Percentiles rank a stretch among this genome's conserved stretches.
Conservation (phyloP, 37 sponge, comb jelly and placozoan species). For the Ianthella basta region DNA sequence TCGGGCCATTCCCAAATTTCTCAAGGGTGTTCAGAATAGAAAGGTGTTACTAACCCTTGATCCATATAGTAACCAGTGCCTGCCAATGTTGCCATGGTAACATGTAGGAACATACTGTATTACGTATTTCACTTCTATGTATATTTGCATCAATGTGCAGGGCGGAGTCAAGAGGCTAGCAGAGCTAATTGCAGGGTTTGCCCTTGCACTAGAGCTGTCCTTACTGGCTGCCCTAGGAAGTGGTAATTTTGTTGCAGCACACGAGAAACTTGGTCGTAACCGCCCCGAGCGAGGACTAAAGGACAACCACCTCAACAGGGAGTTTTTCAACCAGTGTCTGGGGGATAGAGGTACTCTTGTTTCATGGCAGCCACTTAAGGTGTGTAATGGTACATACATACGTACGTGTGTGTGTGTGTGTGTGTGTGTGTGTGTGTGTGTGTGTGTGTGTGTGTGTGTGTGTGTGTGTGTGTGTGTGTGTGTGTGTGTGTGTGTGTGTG, state of each 20-base stretch:
- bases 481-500: too few species aligned
- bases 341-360: conserved; percentile 43
- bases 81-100: neutral
- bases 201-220: conserved; percentile 73
- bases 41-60: too few species aligned
- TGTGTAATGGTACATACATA: conserved; percentile 12
- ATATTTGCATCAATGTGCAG: conserved; percentile 41
- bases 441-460: conserved; percentile 2
- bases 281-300: conserved; percentile 62
- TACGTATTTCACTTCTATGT: neutral
- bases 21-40: too few species aligned
- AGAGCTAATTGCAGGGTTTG: conserved; percentile 75
- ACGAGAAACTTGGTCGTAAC: conserved; percentile 80
- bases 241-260: conserved; percentile 82
- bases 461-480: neutral
- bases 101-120: neutral
- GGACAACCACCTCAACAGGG: conserved; percentile 33
- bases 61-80: too few species aligned
- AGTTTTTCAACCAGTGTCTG: conserved; percentile 52
- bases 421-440: neutral
- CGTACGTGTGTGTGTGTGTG: neutral
- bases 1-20: too few species aligned
- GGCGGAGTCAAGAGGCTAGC: conserved; percentile 45
- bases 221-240: conserved; percentile 63
- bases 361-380: conserved; percentile 35